phyloP scores from a whole-genome alignment of 2,113 vertebrate species.

The Stomatorhinus ivindoensis region DNA sequence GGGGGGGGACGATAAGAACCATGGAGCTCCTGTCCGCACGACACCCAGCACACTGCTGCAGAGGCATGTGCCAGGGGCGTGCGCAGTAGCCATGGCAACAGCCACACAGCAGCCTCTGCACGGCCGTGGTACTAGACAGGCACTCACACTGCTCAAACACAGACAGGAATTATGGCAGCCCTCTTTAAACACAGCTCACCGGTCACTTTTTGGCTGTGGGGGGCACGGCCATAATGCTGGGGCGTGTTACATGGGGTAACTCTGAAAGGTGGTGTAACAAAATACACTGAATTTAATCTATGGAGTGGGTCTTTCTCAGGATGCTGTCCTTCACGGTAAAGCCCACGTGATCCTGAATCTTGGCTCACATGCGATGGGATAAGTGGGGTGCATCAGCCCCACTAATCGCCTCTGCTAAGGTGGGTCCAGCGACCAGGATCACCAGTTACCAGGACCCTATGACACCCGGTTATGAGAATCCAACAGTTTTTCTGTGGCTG shows the following conservation, averaged over 20 bases:
- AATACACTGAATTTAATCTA: neutral
- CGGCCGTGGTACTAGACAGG: no score
- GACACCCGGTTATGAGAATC: neutral
- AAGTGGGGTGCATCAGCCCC: neutral
- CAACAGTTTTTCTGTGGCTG: neutral
- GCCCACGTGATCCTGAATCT: neutral
- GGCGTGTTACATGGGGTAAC: neutral
- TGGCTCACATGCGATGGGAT: neutral
- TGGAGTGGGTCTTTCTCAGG: neutral
- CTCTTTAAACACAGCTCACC: neutral
- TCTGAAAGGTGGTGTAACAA: neutral
- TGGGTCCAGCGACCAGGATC: neutral
- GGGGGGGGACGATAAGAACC: neutral
- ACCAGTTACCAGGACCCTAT: neutral
- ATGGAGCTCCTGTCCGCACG: neutral
- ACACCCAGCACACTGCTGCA: neutral
- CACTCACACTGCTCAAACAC: neutral
- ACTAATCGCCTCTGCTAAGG: neutral
- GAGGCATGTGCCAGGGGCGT: neutral
- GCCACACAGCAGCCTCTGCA: neutral
- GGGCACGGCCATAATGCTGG: neutral
- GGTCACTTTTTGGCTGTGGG: neutral
- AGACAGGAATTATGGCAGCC: neutral
- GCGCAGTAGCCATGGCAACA: conserved; percentile 1
- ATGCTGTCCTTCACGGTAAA: neutral